phyloP scores from a whole-genome alignment of 2,888 invertebrate genomes.

The Agrochola macilenta region DNA sequence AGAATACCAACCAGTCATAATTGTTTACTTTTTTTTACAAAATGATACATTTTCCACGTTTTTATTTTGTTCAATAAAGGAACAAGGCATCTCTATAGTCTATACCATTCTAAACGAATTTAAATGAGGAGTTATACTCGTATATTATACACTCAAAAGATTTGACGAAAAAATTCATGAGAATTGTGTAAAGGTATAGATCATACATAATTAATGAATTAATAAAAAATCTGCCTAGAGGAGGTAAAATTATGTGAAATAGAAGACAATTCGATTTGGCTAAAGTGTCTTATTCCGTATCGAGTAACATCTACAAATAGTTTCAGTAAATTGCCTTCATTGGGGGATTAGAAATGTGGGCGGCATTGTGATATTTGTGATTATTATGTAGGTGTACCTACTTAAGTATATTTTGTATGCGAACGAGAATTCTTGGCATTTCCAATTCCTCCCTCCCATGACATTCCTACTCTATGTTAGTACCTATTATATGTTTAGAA shows the following conservation, averaged over 20 bases:
- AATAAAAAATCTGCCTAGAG: background rate
- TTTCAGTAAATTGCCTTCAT: slow-evolving; percentile 10
- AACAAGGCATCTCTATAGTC: no score
- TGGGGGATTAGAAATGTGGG: background rate
- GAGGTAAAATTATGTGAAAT: background rate
- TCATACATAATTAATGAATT: background rate
- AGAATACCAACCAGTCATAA: no score
- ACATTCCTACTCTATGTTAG: background rate
- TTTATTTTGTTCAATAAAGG: background rate
- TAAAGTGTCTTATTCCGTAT: slow-evolving; percentile 3
- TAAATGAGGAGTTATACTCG: background rate
- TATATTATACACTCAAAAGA: no score
- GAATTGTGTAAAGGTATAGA: background rate
- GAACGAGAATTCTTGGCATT: slow-evolving; percentile 1
- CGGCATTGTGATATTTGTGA: slow-evolving; percentile 8
- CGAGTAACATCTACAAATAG: slow-evolving; percentile 11
- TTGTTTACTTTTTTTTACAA: background rate
- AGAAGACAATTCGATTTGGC: slow-evolving; percentile 8
- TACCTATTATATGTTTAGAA: background rate
- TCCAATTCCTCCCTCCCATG: background rate
- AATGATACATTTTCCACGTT: background rate
- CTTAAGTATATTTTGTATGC: background rate
- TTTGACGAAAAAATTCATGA: background rate
- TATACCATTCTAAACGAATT: background rate
- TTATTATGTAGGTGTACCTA: background rate